A percentile compares a stretch with the other conserved stretches of the same genome.
These are phyloP conservation scores for Chamaetylas fuelleborni DNA, from an alignment of 2,113 vertebrate genomes.

Conservation along the genomic window DNA sequence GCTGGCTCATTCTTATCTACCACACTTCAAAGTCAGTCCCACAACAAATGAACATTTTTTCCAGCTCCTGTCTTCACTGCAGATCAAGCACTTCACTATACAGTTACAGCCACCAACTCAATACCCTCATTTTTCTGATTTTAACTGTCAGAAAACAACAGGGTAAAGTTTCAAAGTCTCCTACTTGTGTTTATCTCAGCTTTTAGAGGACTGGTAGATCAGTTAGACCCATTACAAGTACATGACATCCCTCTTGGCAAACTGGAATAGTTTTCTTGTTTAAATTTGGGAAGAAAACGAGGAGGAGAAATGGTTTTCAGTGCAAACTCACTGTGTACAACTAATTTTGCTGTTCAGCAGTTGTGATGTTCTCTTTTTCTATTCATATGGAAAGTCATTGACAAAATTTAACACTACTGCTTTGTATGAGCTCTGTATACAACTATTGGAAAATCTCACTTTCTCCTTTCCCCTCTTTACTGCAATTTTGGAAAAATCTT, in stretches of 20 bases:
- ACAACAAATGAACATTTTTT: neutral
- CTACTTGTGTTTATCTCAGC: neutral
- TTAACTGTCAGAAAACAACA: conserved; percentile 26
- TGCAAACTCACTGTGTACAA: neutral
- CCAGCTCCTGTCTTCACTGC: neutral
- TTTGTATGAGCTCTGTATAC: neutral
- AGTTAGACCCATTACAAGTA: neutral
- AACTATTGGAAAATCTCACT: neutral
- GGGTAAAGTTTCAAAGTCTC: conserved; percentile 13
- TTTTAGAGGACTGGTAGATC: neutral
- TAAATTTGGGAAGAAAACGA: neutral
- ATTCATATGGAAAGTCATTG: neutral
- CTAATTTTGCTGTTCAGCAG: neutral
- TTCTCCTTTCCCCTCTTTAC: neutral
- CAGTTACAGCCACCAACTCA: conserved; percentile 12
- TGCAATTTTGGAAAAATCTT: neutral
- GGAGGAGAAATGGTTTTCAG: neutral
- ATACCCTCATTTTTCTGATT: conserved; percentile 32
- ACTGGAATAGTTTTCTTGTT: neutral
- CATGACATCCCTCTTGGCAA: neutral
- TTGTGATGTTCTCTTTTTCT: neutral
- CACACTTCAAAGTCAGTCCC: neutral
- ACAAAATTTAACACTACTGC: neutral
- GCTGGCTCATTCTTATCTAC: neutral
- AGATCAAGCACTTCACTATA: neutral